Evolutionary conservation across 2,113 vertebrate genomes (phyloP).

Genomic region (Clarias magur): DNA sequence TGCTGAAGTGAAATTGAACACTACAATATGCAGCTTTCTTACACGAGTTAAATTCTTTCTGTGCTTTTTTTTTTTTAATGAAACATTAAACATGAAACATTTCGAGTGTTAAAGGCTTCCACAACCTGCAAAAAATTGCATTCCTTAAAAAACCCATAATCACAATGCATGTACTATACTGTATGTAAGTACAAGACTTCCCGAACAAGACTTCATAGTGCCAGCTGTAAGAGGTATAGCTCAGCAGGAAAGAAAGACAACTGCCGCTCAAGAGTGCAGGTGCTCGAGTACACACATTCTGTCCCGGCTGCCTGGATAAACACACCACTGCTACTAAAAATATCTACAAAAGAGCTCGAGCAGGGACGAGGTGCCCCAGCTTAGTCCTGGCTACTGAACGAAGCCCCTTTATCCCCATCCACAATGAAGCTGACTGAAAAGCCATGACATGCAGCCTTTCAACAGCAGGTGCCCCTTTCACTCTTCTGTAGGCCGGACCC

Average conservation of each 20-base stretch:
- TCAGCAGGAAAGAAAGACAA: slow-evolving; percentile 56
- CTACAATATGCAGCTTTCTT: background rate
- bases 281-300: background rate
- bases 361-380: slow-evolving; percentile 63
- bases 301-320: slow-evolving; percentile 66
- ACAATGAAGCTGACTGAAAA: slow-evolving; percentile 52
- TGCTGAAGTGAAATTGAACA: slow-evolving; percentile 11
- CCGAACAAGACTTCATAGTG: slow-evolving; percentile 48
- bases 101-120: background rate
- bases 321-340: slow-evolving; percentile 72
- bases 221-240: slow-evolving; percentile 53
- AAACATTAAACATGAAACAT: too few species aligned
- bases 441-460: slow-evolving; percentile 61
- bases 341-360: slow-evolving; percentile 65
- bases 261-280: slow-evolving; percentile 27
- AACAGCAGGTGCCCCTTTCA: slow-evolving; percentile 55
- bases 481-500: slow-evolving; percentile 33
- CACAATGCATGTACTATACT: slow-evolving; percentile 4
- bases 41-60: background rate
- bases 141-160: slow-evolving; percentile 1
- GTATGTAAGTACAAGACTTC: slow-evolving; percentile 43
- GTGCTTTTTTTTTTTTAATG: slow-evolving; percentile 11
- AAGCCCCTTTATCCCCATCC: slow-evolving; percentile 65
- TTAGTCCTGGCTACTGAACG: slow-evolving; percentile 60
- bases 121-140: slow-evolving; percentile 41